Conservation (phyloP, 2,888 invertebrate genomes). For the Palloptera scutellata region DNA sequence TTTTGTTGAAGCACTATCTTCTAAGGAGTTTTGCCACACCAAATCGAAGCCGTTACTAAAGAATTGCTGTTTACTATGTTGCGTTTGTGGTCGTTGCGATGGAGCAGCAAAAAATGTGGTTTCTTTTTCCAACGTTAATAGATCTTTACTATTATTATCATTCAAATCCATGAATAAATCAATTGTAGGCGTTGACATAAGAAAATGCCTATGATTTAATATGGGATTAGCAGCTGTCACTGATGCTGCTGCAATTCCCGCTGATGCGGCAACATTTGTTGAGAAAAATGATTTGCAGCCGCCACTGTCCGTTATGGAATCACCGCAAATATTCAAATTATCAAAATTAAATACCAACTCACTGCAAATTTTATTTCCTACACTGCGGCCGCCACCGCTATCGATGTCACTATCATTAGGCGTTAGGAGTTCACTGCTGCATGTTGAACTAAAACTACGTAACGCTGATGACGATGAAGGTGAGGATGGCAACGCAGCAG, state of each 20-base stretch:
- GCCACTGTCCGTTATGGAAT: neutral
- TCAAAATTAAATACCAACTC: conserved; percentile 63
- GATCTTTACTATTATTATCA: conserved; percentile 42
- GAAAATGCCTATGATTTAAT: conserved; percentile 24
- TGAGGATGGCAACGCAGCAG: conserved; percentile 35
- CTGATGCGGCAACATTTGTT: neutral
- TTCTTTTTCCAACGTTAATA: conserved; percentile 29
- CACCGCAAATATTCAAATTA: conserved; percentile 55
- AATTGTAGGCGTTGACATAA: conserved; percentile 46
- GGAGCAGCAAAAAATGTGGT: conserved; percentile 32
- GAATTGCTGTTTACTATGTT: conserved; percentile 46
- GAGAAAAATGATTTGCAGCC: neutral
- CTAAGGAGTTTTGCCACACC: conserved; percentile 51
- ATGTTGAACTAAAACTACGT: conserved; percentile 28
- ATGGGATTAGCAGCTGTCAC: conserved; percentile 26
- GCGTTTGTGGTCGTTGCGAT: conserved; percentile 28
- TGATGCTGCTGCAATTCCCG: conserved; percentile 30
- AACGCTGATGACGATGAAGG: conserved; percentile 34
- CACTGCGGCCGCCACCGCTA: conserved; percentile 57
- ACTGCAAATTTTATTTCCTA: conserved; percentile 45
- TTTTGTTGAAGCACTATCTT: conserved; percentile 43
- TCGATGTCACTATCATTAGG: conserved; percentile 51
- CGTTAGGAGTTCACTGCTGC: conserved; percentile 45
- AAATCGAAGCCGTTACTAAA: conserved; percentile 66
- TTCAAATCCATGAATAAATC: conserved; percentile 53